Evolutionary conservation across 1,140 invertebrate species (phyloP).

Genomic region (Leguminivora glycinivorella): DNA sequence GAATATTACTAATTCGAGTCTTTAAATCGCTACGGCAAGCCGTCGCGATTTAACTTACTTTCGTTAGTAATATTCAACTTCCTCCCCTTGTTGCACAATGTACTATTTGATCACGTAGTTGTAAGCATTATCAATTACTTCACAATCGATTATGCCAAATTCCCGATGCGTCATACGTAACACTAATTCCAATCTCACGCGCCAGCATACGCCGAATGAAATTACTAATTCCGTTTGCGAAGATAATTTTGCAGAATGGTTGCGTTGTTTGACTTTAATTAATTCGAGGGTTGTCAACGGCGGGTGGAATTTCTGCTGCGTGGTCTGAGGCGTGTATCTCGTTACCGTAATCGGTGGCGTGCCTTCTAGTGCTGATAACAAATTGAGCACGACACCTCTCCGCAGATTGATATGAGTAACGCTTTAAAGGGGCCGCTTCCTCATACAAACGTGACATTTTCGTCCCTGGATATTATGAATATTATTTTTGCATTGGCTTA

Average conservation of each 20-base stretch:
- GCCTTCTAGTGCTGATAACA: slow-evolving; percentile 56
- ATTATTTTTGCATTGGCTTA: too few species aligned
- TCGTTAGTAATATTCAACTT: too few species aligned
- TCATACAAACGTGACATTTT: too few species aligned
- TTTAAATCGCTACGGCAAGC: too few species aligned
- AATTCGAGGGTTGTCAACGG: slow-evolving; percentile 76
- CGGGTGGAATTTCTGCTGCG: slow-evolving; percentile 65
- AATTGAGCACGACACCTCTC: slow-evolving; percentile 27
- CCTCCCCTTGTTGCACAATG: too few species aligned
- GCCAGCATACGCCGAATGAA: slow-evolving; percentile 58
- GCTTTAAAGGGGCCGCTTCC: background rate
- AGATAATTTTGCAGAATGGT: slow-evolving; percentile 74
- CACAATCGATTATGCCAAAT: slow-evolving; percentile 5
- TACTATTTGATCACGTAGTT: background rate
- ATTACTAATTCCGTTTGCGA: slow-evolving; percentile 73
- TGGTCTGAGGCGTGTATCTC: slow-evolving; percentile 66
- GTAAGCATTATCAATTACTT: background rate
- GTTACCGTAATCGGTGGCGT: slow-evolving; percentile 68
- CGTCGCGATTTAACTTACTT: too few species aligned
- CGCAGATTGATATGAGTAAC: slow-evolving; percentile 20
- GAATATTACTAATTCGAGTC: too few species aligned
- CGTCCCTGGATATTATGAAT: too few species aligned
- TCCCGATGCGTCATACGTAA: background rate
- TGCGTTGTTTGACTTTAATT: slow-evolving; percentile 77
- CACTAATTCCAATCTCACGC: slow-evolving; percentile 45